Conservation (phyloP, 2,113 vertebrate genomes). For the Myxocyprinus asiaticus region DNA sequence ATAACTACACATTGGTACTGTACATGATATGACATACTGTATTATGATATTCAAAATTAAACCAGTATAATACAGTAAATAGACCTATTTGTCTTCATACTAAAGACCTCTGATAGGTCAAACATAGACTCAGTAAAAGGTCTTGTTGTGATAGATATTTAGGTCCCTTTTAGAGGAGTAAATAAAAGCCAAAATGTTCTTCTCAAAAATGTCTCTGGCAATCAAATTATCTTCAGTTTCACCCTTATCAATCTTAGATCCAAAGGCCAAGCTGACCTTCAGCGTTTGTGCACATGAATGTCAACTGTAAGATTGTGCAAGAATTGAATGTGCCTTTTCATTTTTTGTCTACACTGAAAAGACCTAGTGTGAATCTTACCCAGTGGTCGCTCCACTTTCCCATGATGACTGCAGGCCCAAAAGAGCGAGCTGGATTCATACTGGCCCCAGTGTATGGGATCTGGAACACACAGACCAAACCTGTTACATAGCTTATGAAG, state of each 20-base stretch:
- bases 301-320: not conserved
- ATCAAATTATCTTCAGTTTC: not conserved
- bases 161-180: too few species aligned
- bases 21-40: too few species aligned
- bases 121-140: not conserved
- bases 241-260: not conserved
- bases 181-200: too few species aligned
- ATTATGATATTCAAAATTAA: not conserved
- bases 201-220: not conserved
- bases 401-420: conserved; percentile 68
- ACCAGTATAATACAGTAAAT: not conserved
- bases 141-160: conserved; percentile 9
- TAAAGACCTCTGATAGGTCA: conserved; percentile 9
- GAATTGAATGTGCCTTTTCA: too few species aligned
- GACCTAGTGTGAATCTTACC: conserved; percentile 55
- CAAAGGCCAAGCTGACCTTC: conserved; percentile 5
- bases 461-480: conserved; percentile 53
- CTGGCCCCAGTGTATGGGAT: conserved; percentile 75
- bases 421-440: conserved; percentile 75
- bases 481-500: not conserved
- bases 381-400: conserved; percentile 71
- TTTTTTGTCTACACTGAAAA: not conserved
- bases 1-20: too few species aligned
- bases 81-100: not conserved
- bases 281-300: too few species aligned